Conservation (phyloP, 2,888 invertebrate genomes). For the Leistus spinibarbis region DNA sequence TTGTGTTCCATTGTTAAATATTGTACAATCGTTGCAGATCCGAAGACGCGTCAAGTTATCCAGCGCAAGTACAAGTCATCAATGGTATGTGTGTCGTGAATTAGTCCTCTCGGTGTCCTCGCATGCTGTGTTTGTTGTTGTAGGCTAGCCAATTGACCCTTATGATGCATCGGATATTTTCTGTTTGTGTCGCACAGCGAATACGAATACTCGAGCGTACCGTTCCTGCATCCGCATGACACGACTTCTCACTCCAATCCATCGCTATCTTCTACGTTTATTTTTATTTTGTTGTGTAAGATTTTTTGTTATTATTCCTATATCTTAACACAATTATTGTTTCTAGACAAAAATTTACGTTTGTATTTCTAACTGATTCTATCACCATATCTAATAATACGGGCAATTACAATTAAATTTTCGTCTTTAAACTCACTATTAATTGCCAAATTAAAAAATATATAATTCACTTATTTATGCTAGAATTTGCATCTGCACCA, state of each 20-base stretch:
- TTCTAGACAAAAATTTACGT: constrained; percentile 11
- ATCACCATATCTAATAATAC: no score
- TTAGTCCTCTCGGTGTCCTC: constrained; percentile 43
- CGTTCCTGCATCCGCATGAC: constrained; percentile 46
- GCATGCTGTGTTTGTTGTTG: constrained; percentile 58
- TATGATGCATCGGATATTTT: constrained; percentile 80
- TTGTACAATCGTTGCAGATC: constrained; percentile 75
- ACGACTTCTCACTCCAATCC: constrained; percentile 28
- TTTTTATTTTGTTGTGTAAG: constrained; percentile 46
- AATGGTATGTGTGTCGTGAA: constrained; percentile 71
- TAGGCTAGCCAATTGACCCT: constrained; percentile 79
- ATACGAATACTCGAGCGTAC: constrained; percentile 41
- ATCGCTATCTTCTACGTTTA: constrained; percentile 20
- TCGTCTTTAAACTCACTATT: no score
- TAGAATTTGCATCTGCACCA: no score
- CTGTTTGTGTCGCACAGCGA: constrained; percentile 67
- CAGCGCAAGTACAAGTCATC: constrained; percentile 97
- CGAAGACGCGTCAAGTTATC: constrained; percentile 94
- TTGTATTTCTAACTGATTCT: no score
- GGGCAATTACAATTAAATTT: no score
- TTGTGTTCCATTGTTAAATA: neutral
- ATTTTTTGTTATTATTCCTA: constrained; percentile 43
- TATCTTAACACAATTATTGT: neutral
- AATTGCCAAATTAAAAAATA: no score
- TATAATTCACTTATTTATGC: no score